Evolutionary conservation across 2,888 invertebrate species (phyloP).

Genomic region (Hoplodrina blanda): DNA sequence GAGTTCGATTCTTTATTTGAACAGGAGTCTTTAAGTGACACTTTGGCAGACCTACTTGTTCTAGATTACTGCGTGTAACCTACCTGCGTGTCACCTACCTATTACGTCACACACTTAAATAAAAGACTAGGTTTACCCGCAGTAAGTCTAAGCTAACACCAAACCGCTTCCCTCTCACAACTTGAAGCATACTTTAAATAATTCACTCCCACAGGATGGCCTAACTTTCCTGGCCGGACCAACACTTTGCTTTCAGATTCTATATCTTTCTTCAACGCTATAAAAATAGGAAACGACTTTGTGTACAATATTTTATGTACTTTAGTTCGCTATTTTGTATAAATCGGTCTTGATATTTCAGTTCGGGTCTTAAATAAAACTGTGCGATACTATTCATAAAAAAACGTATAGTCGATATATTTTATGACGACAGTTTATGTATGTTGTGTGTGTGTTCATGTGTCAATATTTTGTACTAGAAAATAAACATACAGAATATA

Average conservation of each 20-base stretch:
- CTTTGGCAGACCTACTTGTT: too few species aligned
- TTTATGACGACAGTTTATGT: too few species aligned
- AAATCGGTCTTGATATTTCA: conserved; percentile 1
- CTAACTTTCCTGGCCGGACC: conserved; percentile 19
- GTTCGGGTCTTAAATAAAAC: background rate
- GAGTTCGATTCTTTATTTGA: too few species aligned
- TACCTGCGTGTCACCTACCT: background rate
- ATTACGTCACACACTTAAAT: conserved; percentile 1
- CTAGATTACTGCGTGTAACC: background rate
- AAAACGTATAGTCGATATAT: too few species aligned
- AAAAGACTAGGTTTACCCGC: background rate
- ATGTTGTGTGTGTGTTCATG: too few species aligned
- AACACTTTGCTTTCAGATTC: conserved; percentile 16
- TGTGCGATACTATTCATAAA: too few species aligned
- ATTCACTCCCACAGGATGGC: conserved; percentile 28
- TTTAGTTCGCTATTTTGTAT: conserved; percentile 15
- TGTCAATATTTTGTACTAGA: too few species aligned
- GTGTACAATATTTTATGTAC: conserved; percentile 5
- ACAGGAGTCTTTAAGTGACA: too few species aligned
- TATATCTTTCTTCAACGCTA: conserved; percentile 7
- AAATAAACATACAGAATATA: too few species aligned
- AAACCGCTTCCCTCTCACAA: background rate
- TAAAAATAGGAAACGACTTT: conserved; percentile 18
- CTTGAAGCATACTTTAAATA: conserved; percentile 36
- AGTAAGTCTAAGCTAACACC: conserved; percentile 7